Percentiles rank a stretch among this genome's conserved stretches.
phyloP scores from a whole-genome alignment of 2,113 vertebrate species.

The Ammodytes dubius region DNA sequence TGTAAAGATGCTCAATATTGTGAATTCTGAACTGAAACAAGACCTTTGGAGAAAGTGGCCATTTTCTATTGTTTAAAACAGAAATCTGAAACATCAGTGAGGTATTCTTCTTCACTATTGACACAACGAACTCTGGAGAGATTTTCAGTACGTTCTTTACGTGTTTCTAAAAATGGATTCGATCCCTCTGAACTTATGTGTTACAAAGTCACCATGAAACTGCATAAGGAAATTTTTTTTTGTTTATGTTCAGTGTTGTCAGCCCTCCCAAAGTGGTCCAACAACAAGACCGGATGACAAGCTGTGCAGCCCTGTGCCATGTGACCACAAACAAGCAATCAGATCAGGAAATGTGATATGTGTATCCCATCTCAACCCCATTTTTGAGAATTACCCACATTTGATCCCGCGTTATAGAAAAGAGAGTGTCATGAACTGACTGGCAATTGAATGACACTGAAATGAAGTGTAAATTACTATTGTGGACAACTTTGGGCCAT shows the following conservation, averaged over 20 bases:
- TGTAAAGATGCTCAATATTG: constrained; percentile 45
- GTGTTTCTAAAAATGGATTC: neutral
- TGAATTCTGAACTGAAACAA: constrained; percentile 52
- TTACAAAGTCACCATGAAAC: neutral
- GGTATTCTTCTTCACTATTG: neutral
- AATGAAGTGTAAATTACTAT: constrained; percentile 64
- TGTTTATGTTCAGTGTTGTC: neutral
- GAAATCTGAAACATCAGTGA: constrained; percentile 12
- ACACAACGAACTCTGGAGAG: constrained; percentile 1
- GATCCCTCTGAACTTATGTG: constrained; percentile 8
- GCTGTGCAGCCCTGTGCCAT: constrained; percentile 14
- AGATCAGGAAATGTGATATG: constrained; percentile 52
- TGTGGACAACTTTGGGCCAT: constrained; percentile 63
- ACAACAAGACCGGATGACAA: neutral
- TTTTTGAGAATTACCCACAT: constrained; percentile 56
- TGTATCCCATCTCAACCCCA: constrained; percentile 38
- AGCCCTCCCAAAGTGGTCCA: constrained; percentile 8
- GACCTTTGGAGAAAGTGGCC: constrained; percentile 29
- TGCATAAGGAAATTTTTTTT: constrained; percentile 1
- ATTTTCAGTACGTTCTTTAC: neutral
- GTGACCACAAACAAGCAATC: constrained; percentile 53
- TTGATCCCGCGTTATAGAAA: constrained; percentile 49
- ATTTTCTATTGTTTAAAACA: constrained; percentile 21
- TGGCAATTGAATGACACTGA: constrained; percentile 49
- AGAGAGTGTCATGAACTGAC: constrained; percentile 50